These are phyloP conservation scores for Tretioscincus oriximinensis DNA, from an alignment of 2,113 vertebrate species.

Conservation along the genomic window DNA sequence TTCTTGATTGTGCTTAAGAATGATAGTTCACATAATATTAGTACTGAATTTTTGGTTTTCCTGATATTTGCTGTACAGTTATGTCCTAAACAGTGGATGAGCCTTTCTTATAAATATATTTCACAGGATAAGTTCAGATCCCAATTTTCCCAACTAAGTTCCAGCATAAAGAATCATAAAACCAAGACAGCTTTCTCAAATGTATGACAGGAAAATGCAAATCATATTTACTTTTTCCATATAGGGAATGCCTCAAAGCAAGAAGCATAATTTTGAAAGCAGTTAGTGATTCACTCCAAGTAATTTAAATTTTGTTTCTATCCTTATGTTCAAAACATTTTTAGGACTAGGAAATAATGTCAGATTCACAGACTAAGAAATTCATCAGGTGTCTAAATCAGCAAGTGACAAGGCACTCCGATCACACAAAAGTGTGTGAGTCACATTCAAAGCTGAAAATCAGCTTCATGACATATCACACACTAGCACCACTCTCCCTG, in stretches of 20 bases:
- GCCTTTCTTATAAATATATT: neutral
- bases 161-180: neutral
- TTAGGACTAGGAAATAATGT: no score
- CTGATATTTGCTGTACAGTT: neutral
- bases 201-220: neutral
- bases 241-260: neutral
- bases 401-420: neutral
- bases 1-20: neutral
- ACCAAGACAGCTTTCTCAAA: neutral
- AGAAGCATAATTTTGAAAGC: neutral
- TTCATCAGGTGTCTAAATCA: neutral
- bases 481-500: neutral
- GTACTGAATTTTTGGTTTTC: neutral
- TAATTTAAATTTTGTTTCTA: neutral
- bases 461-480: conserved; percentile 43
- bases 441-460: conserved; percentile 50
- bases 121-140: neutral
- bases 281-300: neutral
- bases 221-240: neutral
- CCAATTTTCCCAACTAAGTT: neutral
- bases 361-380: neutral
- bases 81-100: no score
- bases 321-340: no score
- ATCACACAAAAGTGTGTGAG: conserved; percentile 35
- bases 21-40: neutral